These are phyloP conservation scores for Phylloscopus trochilus DNA, from an alignment of 2,113 vertebrate genomes.

Conservation along the genomic window DNA sequence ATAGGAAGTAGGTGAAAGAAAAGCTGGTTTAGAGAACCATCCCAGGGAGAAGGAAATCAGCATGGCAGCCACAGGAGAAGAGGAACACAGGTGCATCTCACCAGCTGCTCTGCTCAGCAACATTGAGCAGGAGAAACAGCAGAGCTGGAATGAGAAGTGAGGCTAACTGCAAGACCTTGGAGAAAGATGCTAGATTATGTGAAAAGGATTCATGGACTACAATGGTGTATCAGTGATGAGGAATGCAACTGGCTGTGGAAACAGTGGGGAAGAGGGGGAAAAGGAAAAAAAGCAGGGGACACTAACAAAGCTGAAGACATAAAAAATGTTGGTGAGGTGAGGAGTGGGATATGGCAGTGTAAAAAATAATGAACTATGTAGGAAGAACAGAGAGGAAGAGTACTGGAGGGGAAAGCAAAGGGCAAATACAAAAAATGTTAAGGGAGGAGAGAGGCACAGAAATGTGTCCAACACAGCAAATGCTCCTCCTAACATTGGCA, in stretches of 20 bases:
- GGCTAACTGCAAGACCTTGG: neutral
- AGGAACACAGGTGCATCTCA: neutral
- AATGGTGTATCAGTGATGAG: neutral
- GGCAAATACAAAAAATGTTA: neutral
- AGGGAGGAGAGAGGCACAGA: accelerated
- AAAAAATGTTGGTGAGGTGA: neutral
- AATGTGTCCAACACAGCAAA: neutral
- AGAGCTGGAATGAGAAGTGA: neutral
- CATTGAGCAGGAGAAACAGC: neutral
- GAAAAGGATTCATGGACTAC: neutral
- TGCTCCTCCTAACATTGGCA: neutral
- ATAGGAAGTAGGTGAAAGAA: neutral
- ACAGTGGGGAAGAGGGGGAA: neutral
- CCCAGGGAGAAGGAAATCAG: neutral
- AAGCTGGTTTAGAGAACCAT: neutral
- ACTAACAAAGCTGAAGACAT: neutral
- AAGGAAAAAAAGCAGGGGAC: neutral
- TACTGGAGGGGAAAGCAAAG: neutral
- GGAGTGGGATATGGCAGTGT: neutral
- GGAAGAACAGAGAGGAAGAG: neutral
- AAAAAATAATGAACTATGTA: neutral
- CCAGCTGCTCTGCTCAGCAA: neutral
- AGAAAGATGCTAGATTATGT: neutral
- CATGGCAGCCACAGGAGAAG: neutral
- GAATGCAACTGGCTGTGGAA: neutral